Conservation (phyloP, 2,888 invertebrate genomes). For the Erebia ligea region DNA sequence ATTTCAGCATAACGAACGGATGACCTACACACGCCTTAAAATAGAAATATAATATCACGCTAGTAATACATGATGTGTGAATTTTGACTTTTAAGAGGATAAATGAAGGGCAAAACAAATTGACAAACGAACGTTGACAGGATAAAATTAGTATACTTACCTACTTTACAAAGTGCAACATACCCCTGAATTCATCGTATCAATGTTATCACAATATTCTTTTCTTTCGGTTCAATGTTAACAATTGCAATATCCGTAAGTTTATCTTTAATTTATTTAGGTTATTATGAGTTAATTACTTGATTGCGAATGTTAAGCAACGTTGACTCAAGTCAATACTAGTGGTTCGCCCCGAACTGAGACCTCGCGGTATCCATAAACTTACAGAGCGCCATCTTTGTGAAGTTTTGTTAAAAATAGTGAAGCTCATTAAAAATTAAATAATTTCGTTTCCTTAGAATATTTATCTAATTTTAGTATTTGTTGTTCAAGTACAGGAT, state of each 20-base stretch:
- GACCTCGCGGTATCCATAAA: no score
- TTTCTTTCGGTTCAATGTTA: constrained; percentile 13
- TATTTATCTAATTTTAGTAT: no score
- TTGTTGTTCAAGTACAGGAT: no score
- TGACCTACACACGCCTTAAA: not conserved
- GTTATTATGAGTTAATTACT: no score
- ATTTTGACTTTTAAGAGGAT: constrained; percentile 6
- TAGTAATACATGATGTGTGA: not conserved
- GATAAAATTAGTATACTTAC: not conserved
- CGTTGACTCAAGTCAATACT: no score
- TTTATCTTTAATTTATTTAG: not conserved
- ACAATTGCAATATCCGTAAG: not conserved
- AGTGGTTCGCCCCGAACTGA: no score
- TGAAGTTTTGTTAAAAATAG: no score
- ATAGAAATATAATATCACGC: not conserved
- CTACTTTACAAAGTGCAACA: constrained; percentile 1
- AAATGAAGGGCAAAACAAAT: constrained; percentile 11
- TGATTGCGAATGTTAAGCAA: no score
- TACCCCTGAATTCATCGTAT: not conserved
- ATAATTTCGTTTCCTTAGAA: no score
- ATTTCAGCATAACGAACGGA: not conserved
- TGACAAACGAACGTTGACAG: not conserved
- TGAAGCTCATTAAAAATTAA: no score
- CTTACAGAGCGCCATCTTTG: no score
- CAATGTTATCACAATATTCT: constrained; percentile 1